These are phyloP conservation scores for Leucophora obtusa DNA, from an alignment of 2,888 invertebrate species.

Conservation along the genomic window DNA sequence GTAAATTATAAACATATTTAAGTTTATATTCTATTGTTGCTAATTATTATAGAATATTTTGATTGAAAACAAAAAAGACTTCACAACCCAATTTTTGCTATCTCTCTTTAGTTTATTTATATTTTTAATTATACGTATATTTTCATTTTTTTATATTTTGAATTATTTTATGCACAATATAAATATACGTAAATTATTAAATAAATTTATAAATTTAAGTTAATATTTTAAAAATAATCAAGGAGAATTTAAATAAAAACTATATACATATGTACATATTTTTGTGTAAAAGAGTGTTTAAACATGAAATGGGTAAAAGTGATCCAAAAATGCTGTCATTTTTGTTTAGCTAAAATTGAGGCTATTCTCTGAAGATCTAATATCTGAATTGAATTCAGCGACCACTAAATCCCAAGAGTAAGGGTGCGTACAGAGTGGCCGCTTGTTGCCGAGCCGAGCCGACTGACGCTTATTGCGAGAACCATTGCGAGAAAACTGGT, in stretches of 20 bases:
- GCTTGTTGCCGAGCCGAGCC: too few species aligned
- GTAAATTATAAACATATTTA: constrained; percentile 13
- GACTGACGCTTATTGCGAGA: too few species aligned
- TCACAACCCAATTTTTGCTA: neutral
- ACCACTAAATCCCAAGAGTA: too few species aligned
- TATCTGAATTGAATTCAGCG: too few species aligned
- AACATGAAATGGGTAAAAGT: too few species aligned
- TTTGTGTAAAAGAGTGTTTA: constrained; percentile 17
- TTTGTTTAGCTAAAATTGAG: too few species aligned
- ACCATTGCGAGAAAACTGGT: too few species aligned
- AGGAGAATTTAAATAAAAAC: constrained; percentile 3
- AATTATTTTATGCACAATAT: constrained; percentile 42
- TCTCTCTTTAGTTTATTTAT: neutral
- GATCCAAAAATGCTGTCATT: too few species aligned
- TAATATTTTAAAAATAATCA: constrained; percentile 8
- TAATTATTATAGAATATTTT: constrained; percentile 33
- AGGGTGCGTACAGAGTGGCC: too few species aligned
- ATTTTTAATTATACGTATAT: neutral
- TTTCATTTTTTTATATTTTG: constrained; percentile 14
- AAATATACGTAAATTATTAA: neutral
- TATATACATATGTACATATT: constrained; percentile 18
- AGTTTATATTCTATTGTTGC: constrained; percentile 27
- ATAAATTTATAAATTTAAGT: constrained; percentile 19
- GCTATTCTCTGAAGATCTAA: too few species aligned
- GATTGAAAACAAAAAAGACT: constrained; percentile 31